phyloP scores from a whole-genome alignment of 2,113 vertebrate genomes.

The Jacana jacana region DNA sequence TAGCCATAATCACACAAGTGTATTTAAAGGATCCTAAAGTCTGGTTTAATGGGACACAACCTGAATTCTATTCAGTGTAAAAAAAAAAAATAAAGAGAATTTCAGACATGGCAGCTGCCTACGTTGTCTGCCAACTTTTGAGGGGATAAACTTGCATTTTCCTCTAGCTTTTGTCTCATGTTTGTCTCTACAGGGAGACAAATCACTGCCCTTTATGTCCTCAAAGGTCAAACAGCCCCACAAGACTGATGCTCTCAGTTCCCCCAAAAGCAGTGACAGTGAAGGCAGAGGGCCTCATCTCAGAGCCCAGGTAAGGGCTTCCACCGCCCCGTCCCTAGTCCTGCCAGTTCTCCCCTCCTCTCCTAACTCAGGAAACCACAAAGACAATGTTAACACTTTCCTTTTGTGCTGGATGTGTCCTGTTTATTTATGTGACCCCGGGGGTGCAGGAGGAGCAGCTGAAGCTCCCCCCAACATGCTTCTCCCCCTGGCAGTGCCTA shows the following conservation, averaged over 20 bases:
- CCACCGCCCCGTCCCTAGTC: background rate
- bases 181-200: background rate
- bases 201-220: background rate
- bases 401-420: background rate
- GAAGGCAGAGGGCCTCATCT: background rate
- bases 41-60: background rate
- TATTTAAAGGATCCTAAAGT: constrained; percentile 18
- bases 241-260: background rate
- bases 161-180: background rate
- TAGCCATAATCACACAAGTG: background rate
- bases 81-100: background rate
- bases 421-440: background rate
- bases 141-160: background rate
- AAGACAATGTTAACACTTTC: background rate
- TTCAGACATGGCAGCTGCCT: background rate
- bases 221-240: background rate
- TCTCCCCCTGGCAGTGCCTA: background rate
- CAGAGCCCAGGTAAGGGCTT: background rate
- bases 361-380: background rate
- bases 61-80: background rate
- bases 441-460: background rate
- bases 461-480: background rate
- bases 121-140: background rate
- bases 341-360: background rate
- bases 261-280: background rate